Evolutionary conservation across 2,888 invertebrate genomes (phyloP), one percentile per base, ranked within the genome.

Genomic region (Nomada ferruginata): DNA sequence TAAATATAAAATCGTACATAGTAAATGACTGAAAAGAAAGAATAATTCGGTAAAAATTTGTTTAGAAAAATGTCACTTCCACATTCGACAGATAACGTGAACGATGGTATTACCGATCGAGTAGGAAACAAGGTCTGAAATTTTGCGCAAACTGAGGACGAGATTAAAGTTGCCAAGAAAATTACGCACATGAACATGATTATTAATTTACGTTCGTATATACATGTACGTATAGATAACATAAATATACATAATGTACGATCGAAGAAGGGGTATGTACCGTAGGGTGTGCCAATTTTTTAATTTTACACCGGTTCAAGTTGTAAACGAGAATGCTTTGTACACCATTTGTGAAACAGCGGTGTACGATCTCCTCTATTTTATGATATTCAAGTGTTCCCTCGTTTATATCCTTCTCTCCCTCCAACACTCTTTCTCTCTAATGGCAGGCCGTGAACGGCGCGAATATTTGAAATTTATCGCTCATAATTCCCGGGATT

Each of bases 201-300:
- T 20, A 50, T 57, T 59, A 57, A 47, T 65, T 73, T 47, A 47
- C 15, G 47, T 73, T 73, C 29, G n/a, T 57, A 53, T 53, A 64
- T 47, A 50, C 42, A 26, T 55, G 26, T 36, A 69, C 20, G 11
- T 18, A 18, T 71, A 18, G 29, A 61, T 52, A 61, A 18, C 3
- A 36, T 61, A 59, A 9, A 53, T 47, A 15, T 47, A n/a, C 26
- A 50, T 70, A 70, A 20, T 26, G 47, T 59, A n/a, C 47, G n/a
- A 20, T 20, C 20, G n/a, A 60, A 20, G 47, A 42, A 36, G 3
- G 47, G 47, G 11, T 1, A 61, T 61, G 50, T 53, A 71, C 23
- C 52, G 29, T 70, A 36, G 11, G 70, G 50, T 71, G 50, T 52
- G 50, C 50, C 50, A 71, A 63, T 61, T 71, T 52, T 42, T 63